Percentiles rank a stretch among this genome's conserved stretches.
Evolutionary conservation across 2,888 invertebrate genomes (phyloP).

Genomic region (Argyra leucocephala): DNA sequence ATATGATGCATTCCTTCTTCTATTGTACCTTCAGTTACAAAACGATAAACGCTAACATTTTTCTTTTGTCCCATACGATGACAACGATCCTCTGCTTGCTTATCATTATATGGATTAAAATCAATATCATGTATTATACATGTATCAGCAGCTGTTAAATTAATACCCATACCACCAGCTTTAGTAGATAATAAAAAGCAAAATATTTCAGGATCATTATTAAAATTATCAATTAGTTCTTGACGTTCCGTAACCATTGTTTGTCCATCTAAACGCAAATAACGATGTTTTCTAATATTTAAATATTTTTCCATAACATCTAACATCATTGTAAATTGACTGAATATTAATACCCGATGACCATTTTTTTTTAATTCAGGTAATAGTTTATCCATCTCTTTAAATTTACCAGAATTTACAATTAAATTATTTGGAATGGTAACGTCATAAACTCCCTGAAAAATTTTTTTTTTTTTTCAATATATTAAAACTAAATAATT

Average conservation of each 20-base stretch:
- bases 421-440: conserved; percentile 61
- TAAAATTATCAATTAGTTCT: conserved; percentile 82
- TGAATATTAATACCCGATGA: conserved; percentile 83
- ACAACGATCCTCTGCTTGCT: conserved; percentile 89
- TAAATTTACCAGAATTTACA: conserved; percentile 78
- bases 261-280: conserved; percentile 77
- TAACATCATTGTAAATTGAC: conserved; percentile 92
- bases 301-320: conserved; percentile 87
- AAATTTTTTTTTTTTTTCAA: neutral
- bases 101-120: conserved; percentile 97
- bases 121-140: conserved; percentile 96
- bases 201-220: conserved; percentile 67
- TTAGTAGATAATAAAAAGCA: conserved; percentile 84
- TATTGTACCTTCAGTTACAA: conserved; percentile 77
- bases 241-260: conserved; percentile 82
- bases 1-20: conserved; percentile 88
- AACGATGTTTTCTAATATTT: conserved; percentile 60
- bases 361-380: conserved; percentile 62
- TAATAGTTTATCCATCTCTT: conserved; percentile 65
- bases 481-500: conserved; percentile 11
- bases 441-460: conserved; percentile 53
- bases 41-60: conserved; percentile 75
- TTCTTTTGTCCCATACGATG: conserved; percentile 69
- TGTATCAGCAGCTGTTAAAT: conserved; percentile 87
- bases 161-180: conserved; percentile 94